Evolutionary conservation across 2,113 vertebrate species (phyloP).

Genomic region (Festucalex cinctus): DNA sequence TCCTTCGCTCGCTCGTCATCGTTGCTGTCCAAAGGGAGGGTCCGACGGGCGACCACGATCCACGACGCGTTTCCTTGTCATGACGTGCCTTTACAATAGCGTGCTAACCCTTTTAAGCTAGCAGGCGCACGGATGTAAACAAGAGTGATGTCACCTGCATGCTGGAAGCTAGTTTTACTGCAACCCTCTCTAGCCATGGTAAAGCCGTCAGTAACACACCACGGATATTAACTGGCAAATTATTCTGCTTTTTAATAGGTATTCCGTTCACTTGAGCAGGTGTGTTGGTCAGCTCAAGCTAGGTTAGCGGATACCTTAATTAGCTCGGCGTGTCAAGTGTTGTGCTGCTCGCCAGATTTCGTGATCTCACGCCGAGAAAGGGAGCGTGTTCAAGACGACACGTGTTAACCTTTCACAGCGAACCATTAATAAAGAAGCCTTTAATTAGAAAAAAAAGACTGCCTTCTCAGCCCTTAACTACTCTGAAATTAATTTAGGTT

Average conservation of each 20-base stretch:
- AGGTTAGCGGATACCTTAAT: conserved; percentile 14
- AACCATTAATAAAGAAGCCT: background rate
- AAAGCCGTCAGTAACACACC: background rate
- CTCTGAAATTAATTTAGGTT: background rate
- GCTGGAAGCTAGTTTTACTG: conserved; percentile 8
- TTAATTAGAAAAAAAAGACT: background rate
- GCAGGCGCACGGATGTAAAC: conserved; percentile 61
- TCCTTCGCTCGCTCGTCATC: background rate
- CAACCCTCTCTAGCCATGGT: background rate
- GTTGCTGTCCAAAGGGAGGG: background rate
- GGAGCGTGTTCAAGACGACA: background rate
- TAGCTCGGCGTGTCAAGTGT: background rate
- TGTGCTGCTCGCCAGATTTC: background rate
- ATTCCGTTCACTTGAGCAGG: conserved; percentile 3
- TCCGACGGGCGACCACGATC: conserved; percentile 65
- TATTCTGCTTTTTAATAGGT: background rate
- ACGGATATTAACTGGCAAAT: background rate
- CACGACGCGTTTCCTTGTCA: background rate
- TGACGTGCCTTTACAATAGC: background rate
- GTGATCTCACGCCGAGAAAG: background rate
- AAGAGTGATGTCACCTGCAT: conserved; percentile 24
- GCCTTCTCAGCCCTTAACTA: background rate
- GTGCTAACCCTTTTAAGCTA: conserved; percentile 46
- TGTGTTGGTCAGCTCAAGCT: conserved; percentile 29
- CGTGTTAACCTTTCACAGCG: background rate